Base-by-base conservation (phyloP, 2,113 vertebrate genomes). In the Otis tarda region DNA sequence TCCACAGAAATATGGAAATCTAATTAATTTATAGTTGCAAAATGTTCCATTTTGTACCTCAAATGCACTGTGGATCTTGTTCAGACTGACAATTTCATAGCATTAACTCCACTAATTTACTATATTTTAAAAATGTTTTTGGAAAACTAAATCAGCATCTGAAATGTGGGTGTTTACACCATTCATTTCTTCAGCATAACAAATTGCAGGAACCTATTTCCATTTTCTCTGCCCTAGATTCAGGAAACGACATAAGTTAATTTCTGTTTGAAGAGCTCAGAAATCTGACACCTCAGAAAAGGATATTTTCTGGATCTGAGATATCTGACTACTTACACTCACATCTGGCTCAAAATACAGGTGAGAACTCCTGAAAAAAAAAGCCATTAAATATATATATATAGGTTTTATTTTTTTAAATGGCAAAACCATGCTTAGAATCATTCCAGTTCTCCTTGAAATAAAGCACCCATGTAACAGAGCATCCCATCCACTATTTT, bases 181-280 rank as follows among this genome's bases (percentile, higher is more conserved):
- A 35, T 31, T 71, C n/a, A 19, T 37, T 91, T 93, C 89, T 90
- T 61, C 85, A 95, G 41, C 19, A 24, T 65, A 88, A 83, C 67
- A 94, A 93, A 86, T 61, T 80, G 59, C 71, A 83, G 79, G 39
- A 94, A 74, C 37, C 22, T 79, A 43, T 93, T 94, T 88, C 85
- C 65, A 45, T 92, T 93, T 95, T 92, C 59, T 76, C 31, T 95
- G 79, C 55, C 90, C 96, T 86, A 94, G 88, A 93, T 95, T 92
- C 78, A 61, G 71, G 63, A 92, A 92, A 73, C 49, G 19, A 88
- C 83, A 45, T 55, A 52, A 94, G 75, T 83, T 85, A 87, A 83
- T 95, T 79, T 85, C 49, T 93, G 53, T 49, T 92, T 4, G 1
- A 83, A 86, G 49, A 39, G 27, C 50, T 93, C 21, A 69, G 35